These are phyloP conservation scores for Tupaia tana DNA, from an alignment of 2,113 vertebrate species.

Conservation along the genomic window DNA sequence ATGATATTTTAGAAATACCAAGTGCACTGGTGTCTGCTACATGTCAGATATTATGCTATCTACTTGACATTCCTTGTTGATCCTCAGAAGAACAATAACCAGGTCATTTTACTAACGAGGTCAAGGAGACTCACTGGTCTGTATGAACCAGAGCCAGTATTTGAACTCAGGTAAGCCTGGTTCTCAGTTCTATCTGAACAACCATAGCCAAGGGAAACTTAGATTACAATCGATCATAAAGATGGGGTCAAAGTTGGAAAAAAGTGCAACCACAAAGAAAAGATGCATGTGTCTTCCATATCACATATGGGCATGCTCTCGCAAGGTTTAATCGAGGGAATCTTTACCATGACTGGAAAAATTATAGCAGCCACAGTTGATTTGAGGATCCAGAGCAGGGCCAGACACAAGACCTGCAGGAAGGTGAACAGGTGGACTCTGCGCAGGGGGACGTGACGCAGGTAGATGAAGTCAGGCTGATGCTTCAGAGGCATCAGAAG, in stretches of 20 bases:
- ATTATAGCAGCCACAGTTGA: constrained; percentile 99
- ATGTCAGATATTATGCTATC: neutral
- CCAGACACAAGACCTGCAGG: constrained; percentile 95
- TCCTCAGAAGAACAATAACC: neutral
- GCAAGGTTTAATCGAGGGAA: neutral
- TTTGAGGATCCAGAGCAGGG: constrained; percentile 98
- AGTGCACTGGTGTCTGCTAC: neutral
- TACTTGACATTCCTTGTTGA: neutral
- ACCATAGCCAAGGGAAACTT: neutral
- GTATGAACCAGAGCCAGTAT: neutral
- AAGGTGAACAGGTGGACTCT: constrained; percentile 98
- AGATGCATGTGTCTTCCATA: neutral
- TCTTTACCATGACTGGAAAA: constrained; percentile 97
- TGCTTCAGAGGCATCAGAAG: constrained; percentile 98
- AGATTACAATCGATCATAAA: neutral
- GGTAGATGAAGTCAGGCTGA: constrained; percentile 97
- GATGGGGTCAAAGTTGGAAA: neutral
- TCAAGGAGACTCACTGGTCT: neutral
- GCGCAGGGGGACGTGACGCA: constrained; percentile 96
- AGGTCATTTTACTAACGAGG: neutral
- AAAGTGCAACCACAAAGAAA: neutral
- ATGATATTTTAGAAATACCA: neutral
- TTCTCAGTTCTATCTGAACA: neutral
- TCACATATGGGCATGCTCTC: neutral
- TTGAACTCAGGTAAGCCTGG: neutral